Base-by-base conservation (phyloP, 2,888 invertebrate genomes). In the Phengaris alcon region DNA sequence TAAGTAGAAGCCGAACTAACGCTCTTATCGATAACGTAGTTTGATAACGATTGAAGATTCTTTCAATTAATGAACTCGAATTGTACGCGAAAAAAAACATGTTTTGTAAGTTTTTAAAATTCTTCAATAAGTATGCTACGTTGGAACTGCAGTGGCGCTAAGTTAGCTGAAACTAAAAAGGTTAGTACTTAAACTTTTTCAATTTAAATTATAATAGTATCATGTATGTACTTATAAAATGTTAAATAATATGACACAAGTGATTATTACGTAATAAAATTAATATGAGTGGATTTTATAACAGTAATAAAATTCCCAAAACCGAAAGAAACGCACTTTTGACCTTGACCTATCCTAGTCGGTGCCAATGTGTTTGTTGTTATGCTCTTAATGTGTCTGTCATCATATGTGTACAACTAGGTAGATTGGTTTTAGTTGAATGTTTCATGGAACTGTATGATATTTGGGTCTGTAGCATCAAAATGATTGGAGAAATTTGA, bases 1-100 rank as follows among this genome's bases (percentile, higher is more conserved):
- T 84, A 85, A 85, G 90, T 88, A 91, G 93, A 88, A 87, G 84
- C 85, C 7, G 75, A 73, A 68, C 72, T 73, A 64, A 54, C 75
- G 72, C 64, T 64, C 57, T 77, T 77, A 79, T 73, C 74, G 77
- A 69, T 57, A 52, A 75, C 55, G 48, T 75, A 54, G 55, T 68
- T 55, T 22, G 69, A 57, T 69, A 57, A 46, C 69, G 68, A 55
- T 22, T 13, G 6, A 69, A 48, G 22, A 55, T 69, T 69, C 12
- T 69, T n/a, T 75, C 75, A 44, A 69, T 46, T 46, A 22, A 44
- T 35, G 35, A 52, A 9, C 15, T 74, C 44, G 22, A 73, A 46
- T 22, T 54, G 15, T 22, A 22, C 15, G 12, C 48, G 69, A 69
- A 35, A 22, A 22, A 22, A 22, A 22, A 22, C 22, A 22, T 22